phyloP scores from a whole-genome alignment of 2,113 vertebrate species.

The Oryzias melastigma region DNA sequence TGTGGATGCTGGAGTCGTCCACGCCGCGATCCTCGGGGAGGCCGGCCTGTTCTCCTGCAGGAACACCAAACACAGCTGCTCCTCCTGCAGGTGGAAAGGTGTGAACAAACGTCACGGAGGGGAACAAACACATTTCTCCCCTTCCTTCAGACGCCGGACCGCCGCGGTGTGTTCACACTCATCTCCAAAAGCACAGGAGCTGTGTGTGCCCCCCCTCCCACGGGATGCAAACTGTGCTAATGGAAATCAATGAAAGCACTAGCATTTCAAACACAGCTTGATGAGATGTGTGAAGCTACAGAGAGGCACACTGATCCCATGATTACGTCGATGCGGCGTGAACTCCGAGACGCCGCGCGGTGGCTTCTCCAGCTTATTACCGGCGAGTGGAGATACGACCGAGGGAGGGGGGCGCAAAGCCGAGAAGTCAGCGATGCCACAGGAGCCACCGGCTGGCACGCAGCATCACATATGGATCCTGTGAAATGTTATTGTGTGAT shows the following conservation, averaged over 20 bases:
- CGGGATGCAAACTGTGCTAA: constrained; percentile 52
- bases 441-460: constrained; percentile 36
- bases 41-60: constrained; percentile 30
- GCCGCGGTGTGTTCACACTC: constrained; percentile 6
- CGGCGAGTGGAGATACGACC: too few relatives aligned
- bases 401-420: too few relatives aligned
- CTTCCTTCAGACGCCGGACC: not conserved
- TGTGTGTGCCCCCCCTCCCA: not conserved
- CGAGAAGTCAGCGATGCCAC: constrained; percentile 4
- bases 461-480: constrained; percentile 14
- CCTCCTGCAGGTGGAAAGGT: constrained; percentile 19
- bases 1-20: constrained; percentile 50
- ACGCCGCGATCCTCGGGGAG: too few relatives aligned
- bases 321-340: constrained; percentile 33
- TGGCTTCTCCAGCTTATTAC: too few relatives aligned
- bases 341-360: constrained; percentile 14
- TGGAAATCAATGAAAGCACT: constrained; percentile 75
- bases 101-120: constrained; percentile 31
- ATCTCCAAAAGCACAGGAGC: constrained; percentile 28
- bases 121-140: constrained; percentile 16
- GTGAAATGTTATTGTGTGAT: constrained; percentile 49
- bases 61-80: constrained; percentile 8
- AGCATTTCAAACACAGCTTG: constrained; percentile 69
- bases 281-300: constrained; percentile 66
- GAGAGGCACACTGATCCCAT: constrained; percentile 57